A percentile compares a stretch with the other conserved stretches of the same genome.
phyloP scores from a whole-genome alignment of 1,140 invertebrate genomes.

The Drosophila ficusphila region DNA sequence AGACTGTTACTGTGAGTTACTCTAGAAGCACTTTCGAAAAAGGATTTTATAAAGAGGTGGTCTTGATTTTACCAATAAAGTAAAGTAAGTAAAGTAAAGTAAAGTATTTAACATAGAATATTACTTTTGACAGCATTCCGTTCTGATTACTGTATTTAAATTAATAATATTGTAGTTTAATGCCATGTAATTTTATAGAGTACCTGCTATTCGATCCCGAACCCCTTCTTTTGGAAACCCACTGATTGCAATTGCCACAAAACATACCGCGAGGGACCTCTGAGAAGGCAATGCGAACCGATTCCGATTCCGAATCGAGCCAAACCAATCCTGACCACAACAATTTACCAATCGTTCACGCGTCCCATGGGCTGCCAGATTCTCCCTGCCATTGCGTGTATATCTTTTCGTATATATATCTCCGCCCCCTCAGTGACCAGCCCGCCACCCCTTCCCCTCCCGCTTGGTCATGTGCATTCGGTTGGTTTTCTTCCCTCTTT shows the following conservation, averaged over 20 bases:
- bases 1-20: no score
- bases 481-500: slow-evolving; percentile 33
- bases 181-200: no score
- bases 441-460: slow-evolving; percentile 14
- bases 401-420: slow-evolving; percentile 55
- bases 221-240: background rate
- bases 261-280: slow-evolving; percentile 21
- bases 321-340: slow-evolving; percentile 62
- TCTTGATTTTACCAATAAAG: no score
- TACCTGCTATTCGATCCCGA: slow-evolving; percentile 14
- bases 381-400: slow-evolving; percentile 53
- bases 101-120: no score
- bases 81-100: no score
- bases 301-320: slow-evolving; percentile 6
- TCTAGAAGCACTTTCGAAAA: no score
- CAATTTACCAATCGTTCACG: slow-evolving; percentile 83
- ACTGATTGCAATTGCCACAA: slow-evolving; percentile 63
- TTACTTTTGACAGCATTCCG: no score
- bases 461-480: slow-evolving; percentile 14
- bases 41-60: no score
- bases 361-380: slow-evolving; percentile 65
- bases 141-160: no score
- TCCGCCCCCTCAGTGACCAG: slow-evolving; percentile 4
- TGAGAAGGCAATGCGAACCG: slow-evolving; percentile 42
- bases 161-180: no score